Evolutionary conservation across 2,113 vertebrate species (phyloP), one percentile per base, ranked within the genome.

Genomic region (Hyaena hyaena): DNA sequence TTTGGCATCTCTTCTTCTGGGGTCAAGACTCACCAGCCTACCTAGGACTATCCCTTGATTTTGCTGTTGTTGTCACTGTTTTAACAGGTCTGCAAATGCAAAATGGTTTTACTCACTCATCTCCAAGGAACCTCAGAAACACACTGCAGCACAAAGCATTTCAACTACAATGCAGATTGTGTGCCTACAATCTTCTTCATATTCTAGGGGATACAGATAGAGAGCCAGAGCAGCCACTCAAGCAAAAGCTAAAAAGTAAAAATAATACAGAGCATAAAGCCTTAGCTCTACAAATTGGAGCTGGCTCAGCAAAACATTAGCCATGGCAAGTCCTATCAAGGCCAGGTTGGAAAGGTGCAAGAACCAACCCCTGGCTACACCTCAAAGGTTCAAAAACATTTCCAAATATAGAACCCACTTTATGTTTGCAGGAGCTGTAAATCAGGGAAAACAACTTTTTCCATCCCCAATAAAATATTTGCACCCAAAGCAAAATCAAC

Each of bases 391-490:
- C 92, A 85, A 96, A 95, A 93, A 87, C 94, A 90, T 88, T 96
- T 97, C 97, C 96, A 98, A 98, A 98, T 96, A 98, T 94, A 98
- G 96, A 95, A 63, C 43, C 48, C 9, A 93, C 90, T 97, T 92
- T 83, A 90, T 95, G 92, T 96, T 92, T 97, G 74, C 88, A 96
- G 76, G 31, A 96, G 90, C 74, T 94, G 91, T 98, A 97, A 98
- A 98, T 98, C 98, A 98, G 82, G n/a, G 76, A 94, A 98, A 98
- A 96, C 96, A 97, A 98, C 90, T 97, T 98, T 97, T 98, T 97
- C 97, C 85, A 97, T 91, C 65, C 68, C 69, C 95, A 97, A 96
- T 98, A 97, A 98, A 98, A 97, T 98, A 98, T 96, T 74, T 98
- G 95, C 91, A 98, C 96, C 98, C 96, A 96, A 97, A 97, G 97